Base-by-base conservation (phyloP, 2,888 invertebrate species). In the Eupeodes latifasciatus region DNA sequence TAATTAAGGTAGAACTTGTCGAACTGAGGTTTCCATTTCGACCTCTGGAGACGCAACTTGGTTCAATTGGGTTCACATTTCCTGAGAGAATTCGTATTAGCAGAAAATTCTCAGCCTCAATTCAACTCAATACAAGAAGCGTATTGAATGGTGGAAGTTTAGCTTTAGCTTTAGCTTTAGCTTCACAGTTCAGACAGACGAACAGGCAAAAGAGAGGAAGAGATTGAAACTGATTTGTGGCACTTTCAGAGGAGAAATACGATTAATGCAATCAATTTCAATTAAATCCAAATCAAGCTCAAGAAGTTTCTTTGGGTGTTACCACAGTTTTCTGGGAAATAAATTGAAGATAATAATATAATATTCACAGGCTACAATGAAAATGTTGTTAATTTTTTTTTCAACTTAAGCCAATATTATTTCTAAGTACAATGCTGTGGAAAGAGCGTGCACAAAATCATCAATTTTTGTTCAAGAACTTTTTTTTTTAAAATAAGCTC, bases 1-100 rank as follows among this genome's bases (percentile, higher is more conserved):
- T 83, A 83, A 83, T 83, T 83, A 74, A 79, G 78, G 78, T 61
- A 53, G 72, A 55, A 83, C 55, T 27, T 53, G 67, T 67, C 66
- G 61, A 83, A 61, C 53, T 72, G 83, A 74, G 74, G 74, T 79
- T 83, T 83, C 44, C 59, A 53, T 55, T 74, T 61, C 51, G 40
- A 72, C 72, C 72, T 47, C 59, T n/a, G 59, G 59, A 72, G 72
- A 72, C 47, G 9, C n/a, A 16, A 71, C 14, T 19, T 53, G 69
- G 3, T 66, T 66, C 27, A 27, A 49, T 51, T 51, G 6, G 7
- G n/a, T 51, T 49, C 14, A 36, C 2, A 67, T 67, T 67, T 34
- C 49, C 34, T 67, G 34, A 34, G 12, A 2, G 11, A 57, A 44
- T n/a, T 62, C 6, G 9, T 49, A 36, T 51, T 67, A 51, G 67